phyloP scores from a whole-genome alignment of 2,888 invertebrate genomes.

The Hypomecis punctinalis region DNA sequence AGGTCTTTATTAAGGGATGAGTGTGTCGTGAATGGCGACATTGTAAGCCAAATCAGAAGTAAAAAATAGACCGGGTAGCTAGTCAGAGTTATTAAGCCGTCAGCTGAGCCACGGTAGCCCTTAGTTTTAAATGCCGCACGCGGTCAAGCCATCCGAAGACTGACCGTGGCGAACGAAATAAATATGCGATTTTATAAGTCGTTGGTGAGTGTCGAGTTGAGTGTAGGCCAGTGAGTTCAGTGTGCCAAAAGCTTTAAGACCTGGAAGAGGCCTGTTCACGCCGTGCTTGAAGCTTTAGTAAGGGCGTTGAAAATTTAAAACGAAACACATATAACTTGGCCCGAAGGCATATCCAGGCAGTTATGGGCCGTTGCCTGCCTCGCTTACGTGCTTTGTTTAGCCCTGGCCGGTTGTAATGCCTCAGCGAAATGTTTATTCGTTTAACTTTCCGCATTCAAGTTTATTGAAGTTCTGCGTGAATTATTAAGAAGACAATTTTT shows the following conservation, averaged over 20 bases:
- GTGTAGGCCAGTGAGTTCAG: not conserved
- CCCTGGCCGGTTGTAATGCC: slow-evolving; percentile 32
- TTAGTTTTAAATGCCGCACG: no score
- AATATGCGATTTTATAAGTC: not conserved
- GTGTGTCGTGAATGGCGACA: no score
- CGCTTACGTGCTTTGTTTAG: slow-evolving; percentile 22
- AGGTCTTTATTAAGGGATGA: no score
- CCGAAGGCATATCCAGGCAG: slow-evolving; percentile 33
- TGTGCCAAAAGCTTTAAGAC: not conserved
- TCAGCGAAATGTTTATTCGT: slow-evolving; percentile 39
- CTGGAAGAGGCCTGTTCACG: slow-evolving; percentile 28
- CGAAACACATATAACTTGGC: slow-evolving; percentile 41
- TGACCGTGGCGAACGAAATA: no score
- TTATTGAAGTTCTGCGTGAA: slow-evolving; percentile 34
- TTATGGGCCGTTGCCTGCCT: slow-evolving; percentile 27
- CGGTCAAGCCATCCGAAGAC: no score
- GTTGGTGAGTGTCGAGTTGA: no score
- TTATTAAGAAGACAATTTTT: slow-evolving; percentile 30
- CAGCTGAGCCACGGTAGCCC: no score
- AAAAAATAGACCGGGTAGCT: no score
- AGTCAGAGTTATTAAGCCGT: no score
- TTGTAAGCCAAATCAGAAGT: no score
- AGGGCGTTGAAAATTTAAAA: slow-evolving; percentile 47
- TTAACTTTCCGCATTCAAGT: slow-evolving; percentile 38
- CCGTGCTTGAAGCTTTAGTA: slow-evolving; percentile 37